A percentile compares a stretch with the other conserved stretches of the same genome.
Conservation (phyloP, 2,888 invertebrate genomes). For the Calliphora vomitoria region DNA sequence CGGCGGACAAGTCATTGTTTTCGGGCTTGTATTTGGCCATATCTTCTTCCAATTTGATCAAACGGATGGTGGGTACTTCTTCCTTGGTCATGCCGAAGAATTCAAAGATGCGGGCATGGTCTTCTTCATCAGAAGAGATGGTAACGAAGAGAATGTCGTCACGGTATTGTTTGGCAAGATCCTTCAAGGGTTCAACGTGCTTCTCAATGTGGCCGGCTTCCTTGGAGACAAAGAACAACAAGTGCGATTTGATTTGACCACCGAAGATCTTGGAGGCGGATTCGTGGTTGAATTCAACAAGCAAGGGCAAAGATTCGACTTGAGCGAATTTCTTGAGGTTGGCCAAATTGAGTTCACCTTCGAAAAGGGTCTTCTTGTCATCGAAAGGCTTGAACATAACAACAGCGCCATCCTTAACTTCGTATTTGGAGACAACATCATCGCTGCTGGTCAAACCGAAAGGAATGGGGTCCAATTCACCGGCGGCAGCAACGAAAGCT, state of each 20-base stretch:
- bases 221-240: constrained; percentile 97
- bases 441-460: constrained; percentile 94
- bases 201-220: constrained; percentile 93
- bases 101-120: constrained; percentile 98
- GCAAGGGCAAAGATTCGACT: constrained; percentile 93
- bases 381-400: constrained; percentile 98
- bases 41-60: constrained; percentile 97
- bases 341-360: constrained; percentile 89
- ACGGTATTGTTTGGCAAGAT: constrained; percentile 95
- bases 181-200: constrained; percentile 90
- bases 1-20: constrained; percentile 80
- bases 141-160: constrained; percentile 97
- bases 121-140: constrained; percentile 97
- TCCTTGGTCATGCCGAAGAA: constrained; percentile 99
- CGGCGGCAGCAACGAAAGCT: constrained; percentile 92
- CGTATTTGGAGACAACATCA: constrained; percentile 91
- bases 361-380: constrained; percentile 91
- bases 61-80: constrained; percentile 94
- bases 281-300: constrained; percentile 98
- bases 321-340: constrained; percentile 93
- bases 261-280: constrained; percentile 99
- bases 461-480: constrained; percentile 92
- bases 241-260: constrained; percentile 98
- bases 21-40: constrained; percentile 99
- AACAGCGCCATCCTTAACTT: constrained; percentile 91